A percentile compares a stretch with the other conserved stretches of the same genome.
These are phyloP conservation scores for Maniola hyperantus DNA, from an alignment of 2,888 invertebrate genomes.

Conservation along the genomic window DNA sequence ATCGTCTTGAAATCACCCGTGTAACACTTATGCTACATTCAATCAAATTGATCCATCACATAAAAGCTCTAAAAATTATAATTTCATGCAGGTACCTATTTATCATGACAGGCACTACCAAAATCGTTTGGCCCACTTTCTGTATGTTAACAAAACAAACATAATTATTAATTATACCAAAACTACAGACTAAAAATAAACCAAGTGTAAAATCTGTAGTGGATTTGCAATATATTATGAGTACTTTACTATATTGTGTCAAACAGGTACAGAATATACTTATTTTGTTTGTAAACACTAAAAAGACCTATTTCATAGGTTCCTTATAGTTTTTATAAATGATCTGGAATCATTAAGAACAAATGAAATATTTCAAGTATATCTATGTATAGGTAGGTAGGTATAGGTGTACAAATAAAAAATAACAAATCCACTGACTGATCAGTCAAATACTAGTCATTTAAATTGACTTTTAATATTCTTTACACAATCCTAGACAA, in stretches of 20 bases:
- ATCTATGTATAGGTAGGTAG: not conserved
- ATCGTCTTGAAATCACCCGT: constrained; percentile 6
- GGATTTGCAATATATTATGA: not conserved
- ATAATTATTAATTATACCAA: constrained; percentile 54
- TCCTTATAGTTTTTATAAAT: too few species aligned
- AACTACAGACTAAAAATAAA: constrained; percentile 53
- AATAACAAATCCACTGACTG: constrained; percentile 21
- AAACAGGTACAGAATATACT: constrained; percentile 5
- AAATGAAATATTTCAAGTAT: constrained; percentile 9
- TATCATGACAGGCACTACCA: constrained; percentile 46
- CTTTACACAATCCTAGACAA: constrained; percentile 13
- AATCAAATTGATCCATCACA: constrained; percentile 40
- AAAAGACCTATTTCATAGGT: not conserved
- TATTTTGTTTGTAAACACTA: not conserved
- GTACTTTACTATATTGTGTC: not conserved
- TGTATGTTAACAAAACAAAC: constrained; percentile 73
- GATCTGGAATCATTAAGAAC: not conserved
- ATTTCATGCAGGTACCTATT: constrained; percentile 26
- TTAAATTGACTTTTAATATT: constrained; percentile 19
- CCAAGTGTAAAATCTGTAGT: constrained; percentile 45
- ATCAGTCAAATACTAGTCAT: constrained; percentile 13
- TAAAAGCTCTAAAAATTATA: constrained; percentile 36
- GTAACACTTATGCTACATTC: constrained; percentile 29
- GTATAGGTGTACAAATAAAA: constrained; percentile 8
- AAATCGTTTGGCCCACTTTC: constrained; percentile 61